Conservation (phyloP, 2,113 vertebrate species). For the Danio rerio region DNA sequence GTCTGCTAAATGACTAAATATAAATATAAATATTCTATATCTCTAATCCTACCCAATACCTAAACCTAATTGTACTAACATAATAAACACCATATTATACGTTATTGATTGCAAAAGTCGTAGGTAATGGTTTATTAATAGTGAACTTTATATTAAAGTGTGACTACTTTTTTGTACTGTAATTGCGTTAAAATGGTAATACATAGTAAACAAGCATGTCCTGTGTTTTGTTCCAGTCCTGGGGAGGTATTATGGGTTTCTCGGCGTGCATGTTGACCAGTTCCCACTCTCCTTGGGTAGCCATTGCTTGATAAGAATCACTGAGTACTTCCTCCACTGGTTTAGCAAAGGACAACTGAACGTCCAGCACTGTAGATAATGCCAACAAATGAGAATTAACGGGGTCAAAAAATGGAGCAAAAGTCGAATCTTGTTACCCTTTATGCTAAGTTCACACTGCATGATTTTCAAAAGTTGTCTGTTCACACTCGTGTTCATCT, state of each 20-base stretch:
- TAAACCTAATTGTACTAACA: too few relatives aligned
- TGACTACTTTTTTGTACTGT: background rate
- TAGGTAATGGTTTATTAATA: too few relatives aligned
- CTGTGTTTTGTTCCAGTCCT: background rate
- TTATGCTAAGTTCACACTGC: too few relatives aligned
- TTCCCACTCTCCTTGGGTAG: conserved; percentile 77
- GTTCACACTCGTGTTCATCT: too few relatives aligned
- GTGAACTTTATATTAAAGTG: too few relatives aligned
- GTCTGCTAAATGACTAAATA: too few relatives aligned
- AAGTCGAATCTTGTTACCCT: background rate
- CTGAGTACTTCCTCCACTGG: conserved; percentile 42
- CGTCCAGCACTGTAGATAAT: conserved; percentile 8
- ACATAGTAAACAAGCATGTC: conserved; percentile 65
- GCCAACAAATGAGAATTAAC: background rate
- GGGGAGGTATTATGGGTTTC: background rate
- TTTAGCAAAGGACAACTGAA: conserved; percentile 57
- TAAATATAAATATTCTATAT: too few relatives aligned
- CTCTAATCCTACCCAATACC: too few relatives aligned
- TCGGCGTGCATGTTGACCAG: conserved; percentile 66
- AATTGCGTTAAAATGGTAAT: background rate
- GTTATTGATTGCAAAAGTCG: too few relatives aligned
- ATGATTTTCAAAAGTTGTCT: too few relatives aligned
- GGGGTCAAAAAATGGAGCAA: background rate
- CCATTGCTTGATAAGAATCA: conserved; percentile 60
- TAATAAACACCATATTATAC: too few relatives aligned